Percentiles rank a stretch among this genome's conserved stretches.
Conservation (phyloP, 2,113 vertebrate genomes). For the Syngnathoides biaculeatus region DNA sequence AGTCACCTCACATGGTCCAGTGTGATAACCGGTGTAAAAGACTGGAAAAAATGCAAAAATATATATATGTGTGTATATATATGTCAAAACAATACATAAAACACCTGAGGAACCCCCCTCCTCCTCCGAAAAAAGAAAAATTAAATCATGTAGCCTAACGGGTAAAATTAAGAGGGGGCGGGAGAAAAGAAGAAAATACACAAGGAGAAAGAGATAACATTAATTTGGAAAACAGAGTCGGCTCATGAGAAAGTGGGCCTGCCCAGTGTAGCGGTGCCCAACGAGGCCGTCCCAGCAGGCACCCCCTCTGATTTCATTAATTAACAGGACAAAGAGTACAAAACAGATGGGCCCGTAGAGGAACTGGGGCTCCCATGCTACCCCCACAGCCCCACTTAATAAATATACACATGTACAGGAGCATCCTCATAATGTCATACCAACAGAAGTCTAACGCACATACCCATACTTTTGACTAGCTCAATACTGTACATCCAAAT, state of each 20-base stretch:
- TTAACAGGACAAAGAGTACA: conserved; percentile 76
- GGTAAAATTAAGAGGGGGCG: background rate
- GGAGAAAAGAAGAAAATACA: conserved; percentile 23
- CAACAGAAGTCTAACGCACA: conserved; percentile 32
- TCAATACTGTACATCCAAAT: background rate
- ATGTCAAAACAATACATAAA: conserved; percentile 23
- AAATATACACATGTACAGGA: conserved; percentile 5
- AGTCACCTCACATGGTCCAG: conserved; percentile 65
- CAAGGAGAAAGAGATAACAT: conserved; percentile 43
- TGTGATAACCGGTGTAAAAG: conserved; percentile 56
- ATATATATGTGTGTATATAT: conserved; percentile 13
- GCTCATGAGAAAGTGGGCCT: conserved; percentile 65
- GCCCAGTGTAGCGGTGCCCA: conserved; percentile 60
- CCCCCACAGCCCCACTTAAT: conserved; percentile 50
- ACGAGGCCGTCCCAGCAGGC: conserved; percentile 68
- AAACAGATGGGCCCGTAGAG: conserved; percentile 74
- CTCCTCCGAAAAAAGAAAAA: background rate
- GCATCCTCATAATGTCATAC: conserved; percentile 19
- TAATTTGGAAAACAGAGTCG: conserved; percentile 63
- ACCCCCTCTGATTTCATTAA: conserved; percentile 75
- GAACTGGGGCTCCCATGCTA: conserved; percentile 56
- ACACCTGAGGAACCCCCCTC: background rate
- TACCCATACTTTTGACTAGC: conserved; percentile 14
- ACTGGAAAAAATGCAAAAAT: conserved; percentile 56
- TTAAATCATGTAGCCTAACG: background rate